phyloP scores from a whole-genome alignment of 2,797 vertebrate species.

The Lacerta bilineata region DNA sequence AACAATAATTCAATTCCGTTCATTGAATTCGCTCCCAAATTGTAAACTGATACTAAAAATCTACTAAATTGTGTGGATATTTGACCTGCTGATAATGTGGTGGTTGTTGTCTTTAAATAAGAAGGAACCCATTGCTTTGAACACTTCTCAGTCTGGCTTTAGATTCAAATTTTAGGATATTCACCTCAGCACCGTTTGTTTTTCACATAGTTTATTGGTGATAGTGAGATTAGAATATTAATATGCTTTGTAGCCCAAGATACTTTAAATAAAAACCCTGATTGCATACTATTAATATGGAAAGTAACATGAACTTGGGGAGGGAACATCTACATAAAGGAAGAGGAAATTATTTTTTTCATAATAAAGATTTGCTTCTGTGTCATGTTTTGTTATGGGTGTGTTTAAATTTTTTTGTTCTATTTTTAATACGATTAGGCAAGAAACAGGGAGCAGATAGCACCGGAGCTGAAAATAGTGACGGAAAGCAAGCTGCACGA shows the following conservation, averaged over 20 bases:
- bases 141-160: background rate
- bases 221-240: background rate
- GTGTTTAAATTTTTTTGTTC: slow-evolving; percentile 67
- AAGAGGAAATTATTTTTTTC: slow-evolving; percentile 6
- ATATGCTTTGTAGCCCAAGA: background rate
- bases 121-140: background rate
- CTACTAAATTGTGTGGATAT: background rate
- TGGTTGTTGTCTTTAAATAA: background rate
- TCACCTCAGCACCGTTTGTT: background rate
- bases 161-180: background rate
- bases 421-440: slow-evolving; percentile 72
- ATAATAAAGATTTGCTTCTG: slow-evolving; percentile 49
- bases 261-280: background rate
- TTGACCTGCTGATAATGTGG: background rate
- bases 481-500: slow-evolving; percentile 71
- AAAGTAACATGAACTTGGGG: background rate
- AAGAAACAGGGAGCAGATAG: slow-evolving; percentile 73
- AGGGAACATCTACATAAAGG: background rate
- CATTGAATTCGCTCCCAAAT: background rate
- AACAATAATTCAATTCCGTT: background rate
- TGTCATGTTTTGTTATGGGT: slow-evolving; percentile 54
- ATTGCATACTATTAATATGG: slow-evolving; percentile 23
- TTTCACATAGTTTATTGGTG: slow-evolving; percentile 6
- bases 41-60: background rate
- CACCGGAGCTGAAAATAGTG: slow-evolving; percentile 73